These are phyloP conservation scores for Tetheella fluctuosa DNA, from an alignment of 2,888 invertebrate genomes.

Conservation along the genomic window DNA sequence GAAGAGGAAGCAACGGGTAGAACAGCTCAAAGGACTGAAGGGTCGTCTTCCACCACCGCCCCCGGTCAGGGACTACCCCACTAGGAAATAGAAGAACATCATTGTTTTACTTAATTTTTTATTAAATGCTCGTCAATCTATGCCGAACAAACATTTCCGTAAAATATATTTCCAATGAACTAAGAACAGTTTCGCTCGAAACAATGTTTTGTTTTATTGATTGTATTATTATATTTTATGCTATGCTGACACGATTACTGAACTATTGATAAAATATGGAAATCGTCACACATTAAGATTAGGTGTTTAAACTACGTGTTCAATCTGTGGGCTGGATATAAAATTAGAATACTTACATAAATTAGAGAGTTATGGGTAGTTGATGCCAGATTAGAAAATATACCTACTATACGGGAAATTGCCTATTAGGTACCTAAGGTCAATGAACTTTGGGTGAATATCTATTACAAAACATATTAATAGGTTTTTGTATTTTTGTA, in stretches of 20 bases:
- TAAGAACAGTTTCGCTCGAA: too few relatives aligned
- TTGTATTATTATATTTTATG: too few relatives aligned
- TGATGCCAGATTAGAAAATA: not conserved
- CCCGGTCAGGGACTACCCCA: constrained; percentile 61
- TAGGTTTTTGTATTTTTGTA: constrained; percentile 30
- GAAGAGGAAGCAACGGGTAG: constrained; percentile 83
- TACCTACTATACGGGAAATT: constrained; percentile 8
- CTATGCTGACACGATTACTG: too few relatives aligned
- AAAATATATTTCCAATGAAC: too few relatives aligned
- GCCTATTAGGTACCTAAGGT: constrained; percentile 25
- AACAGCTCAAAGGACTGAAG: constrained; percentile 53
- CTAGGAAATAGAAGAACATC: constrained; percentile 49
- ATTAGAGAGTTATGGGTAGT: constrained; percentile 4
- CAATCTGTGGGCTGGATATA: not conserved
- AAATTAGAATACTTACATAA: not conserved
- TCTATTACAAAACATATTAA: constrained; percentile 25
- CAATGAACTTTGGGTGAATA: constrained; percentile 17
- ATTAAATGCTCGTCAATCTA: not conserved
- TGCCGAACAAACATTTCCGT: too few relatives aligned
- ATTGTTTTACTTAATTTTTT: not conserved
- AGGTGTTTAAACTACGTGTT: not conserved
- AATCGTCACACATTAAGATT: not conserved
- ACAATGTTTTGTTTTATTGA: too few relatives aligned
- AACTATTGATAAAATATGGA: too few relatives aligned
- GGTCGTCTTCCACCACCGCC: constrained; percentile 43